These are phyloP conservation scores for Apus apus DNA, from an alignment of 2,113 vertebrate genomes.

Conservation along the genomic window DNA sequence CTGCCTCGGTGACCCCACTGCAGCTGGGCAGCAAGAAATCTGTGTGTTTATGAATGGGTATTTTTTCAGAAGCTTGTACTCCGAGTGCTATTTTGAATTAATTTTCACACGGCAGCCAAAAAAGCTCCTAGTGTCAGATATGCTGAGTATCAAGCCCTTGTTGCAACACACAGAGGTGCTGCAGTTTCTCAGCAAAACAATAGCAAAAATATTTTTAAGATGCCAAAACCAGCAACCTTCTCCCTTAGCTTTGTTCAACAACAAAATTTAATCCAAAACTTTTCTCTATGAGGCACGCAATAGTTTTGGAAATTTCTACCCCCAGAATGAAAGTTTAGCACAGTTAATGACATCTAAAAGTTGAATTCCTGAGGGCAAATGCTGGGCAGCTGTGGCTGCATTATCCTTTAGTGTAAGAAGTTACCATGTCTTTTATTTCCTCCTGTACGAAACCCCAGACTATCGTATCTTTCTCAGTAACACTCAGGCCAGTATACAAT, in stretches of 20 bases:
- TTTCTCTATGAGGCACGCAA: not conserved
- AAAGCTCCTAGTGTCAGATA: not conserved
- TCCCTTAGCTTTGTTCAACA: not conserved
- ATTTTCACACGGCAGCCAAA: not conserved
- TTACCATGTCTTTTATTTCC: not conserved
- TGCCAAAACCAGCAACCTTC: not conserved
- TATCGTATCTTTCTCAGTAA: not conserved
- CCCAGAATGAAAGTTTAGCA: not conserved
- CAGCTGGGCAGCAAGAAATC: not conserved
- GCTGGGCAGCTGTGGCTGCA: not conserved
- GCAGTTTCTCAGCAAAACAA: not conserved
- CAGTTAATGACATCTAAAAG: not conserved
- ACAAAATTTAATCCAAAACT: not conserved
- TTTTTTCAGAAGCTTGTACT: not conserved
- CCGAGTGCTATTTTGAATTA: not conserved
- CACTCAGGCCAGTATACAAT: rapidly evolving
- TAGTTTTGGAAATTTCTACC: not conserved
- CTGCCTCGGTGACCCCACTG: not conserved
- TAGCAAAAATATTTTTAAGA: not conserved
- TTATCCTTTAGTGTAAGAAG: not conserved
- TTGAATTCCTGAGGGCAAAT: not conserved
- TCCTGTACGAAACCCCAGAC: not conserved
- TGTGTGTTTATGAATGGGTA: not conserved
- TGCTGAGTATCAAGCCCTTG: not conserved
- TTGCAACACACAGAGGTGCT: not conserved